phyloP scores from a whole-genome alignment of 2,113 vertebrate genomes.

The Acrocephalus kingi region DNA sequence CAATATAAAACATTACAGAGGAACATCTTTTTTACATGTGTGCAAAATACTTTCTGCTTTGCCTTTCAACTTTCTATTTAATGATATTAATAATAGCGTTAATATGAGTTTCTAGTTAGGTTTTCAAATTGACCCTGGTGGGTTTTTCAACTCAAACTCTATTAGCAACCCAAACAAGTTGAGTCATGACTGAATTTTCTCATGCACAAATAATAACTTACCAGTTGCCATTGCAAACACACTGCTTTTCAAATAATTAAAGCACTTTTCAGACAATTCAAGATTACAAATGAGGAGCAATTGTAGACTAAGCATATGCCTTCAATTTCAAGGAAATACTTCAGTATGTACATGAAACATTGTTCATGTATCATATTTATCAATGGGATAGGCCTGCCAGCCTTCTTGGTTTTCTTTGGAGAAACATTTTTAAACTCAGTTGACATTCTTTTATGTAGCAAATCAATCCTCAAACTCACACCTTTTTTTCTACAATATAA shows the following conservation, averaged over 20 bases:
- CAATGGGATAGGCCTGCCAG: neutral
- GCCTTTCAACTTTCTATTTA: constrained; percentile 7
- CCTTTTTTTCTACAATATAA: neutral
- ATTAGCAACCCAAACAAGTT: constrained; percentile 41
- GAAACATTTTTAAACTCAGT: neutral
- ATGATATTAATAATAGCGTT: neutral
- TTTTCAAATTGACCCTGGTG: constrained; percentile 5
- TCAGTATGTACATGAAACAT: neutral
- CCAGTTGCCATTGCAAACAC: neutral
- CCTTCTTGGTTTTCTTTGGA: neutral
- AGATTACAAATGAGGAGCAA: neutral
- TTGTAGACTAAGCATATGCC: neutral
- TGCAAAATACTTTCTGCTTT: neutral
- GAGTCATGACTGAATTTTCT: constrained; percentile 29
- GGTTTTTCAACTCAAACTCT: neutral
- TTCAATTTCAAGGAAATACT: neutral
- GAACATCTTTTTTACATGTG: constrained; percentile 28
- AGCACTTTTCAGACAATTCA: constrained; percentile 5
- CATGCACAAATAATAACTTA: constrained; percentile 7
- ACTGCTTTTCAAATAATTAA: constrained; percentile 40
- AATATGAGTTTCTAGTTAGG: neutral
- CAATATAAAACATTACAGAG: neutral
- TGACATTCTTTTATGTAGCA: neutral
- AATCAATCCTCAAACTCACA: neutral
- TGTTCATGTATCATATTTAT: neutral